Evolutionary conservation across 2,797 vertebrate genomes (phyloP), one percentile per base, ranked within the genome.

Genomic region (Ispidina lecontei): DNA sequence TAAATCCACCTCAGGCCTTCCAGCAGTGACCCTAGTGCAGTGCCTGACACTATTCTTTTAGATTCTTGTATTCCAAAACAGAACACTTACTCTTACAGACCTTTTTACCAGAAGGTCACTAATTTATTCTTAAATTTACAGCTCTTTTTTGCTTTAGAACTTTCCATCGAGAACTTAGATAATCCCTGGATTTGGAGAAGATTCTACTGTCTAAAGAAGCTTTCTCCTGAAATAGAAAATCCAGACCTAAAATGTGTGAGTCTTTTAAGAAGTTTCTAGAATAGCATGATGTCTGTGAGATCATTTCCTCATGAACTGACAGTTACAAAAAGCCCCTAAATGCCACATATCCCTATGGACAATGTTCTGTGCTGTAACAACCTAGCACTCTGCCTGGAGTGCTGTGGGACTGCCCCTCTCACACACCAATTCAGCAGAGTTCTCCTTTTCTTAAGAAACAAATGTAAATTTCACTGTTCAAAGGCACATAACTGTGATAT

Each of bases 41-140:
- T 6, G 11, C 13, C 26, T 29, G 31, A 43, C 11, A 52, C 7
- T 65, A 1, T 44, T 60, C 7, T 41, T 31, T n/a, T 8, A 35
- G 8, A 12, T 8, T 51, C 49, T 73, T 60, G 19, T 49, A 35
- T 31, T 31, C 1, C 1, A 60, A 49, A 59, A 47, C 33, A 2
- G 0, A 9, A 2, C 19, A n/a, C 15, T 59, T 25, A 59, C 16
- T 41, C 37, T 17, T 15, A 44, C 8, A 60, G 7, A 13, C 9
- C 28, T 52, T 73, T 44, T 47, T 26, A 39, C 12, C 26, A 49
- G 13, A 68, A 41, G 14, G 18, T 70, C 4, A 41, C 13, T 39
- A 5, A 56, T 68, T 72, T 35, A 19, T 23, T 68, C 35, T 64
- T 25, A 7, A 26, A 52, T 5, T n/a, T 33, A 74, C 10, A 74